Evolutionary conservation across 2,113 vertebrate species (phyloP).

Genomic region (Poeciliopsis occidentalis): DNA sequence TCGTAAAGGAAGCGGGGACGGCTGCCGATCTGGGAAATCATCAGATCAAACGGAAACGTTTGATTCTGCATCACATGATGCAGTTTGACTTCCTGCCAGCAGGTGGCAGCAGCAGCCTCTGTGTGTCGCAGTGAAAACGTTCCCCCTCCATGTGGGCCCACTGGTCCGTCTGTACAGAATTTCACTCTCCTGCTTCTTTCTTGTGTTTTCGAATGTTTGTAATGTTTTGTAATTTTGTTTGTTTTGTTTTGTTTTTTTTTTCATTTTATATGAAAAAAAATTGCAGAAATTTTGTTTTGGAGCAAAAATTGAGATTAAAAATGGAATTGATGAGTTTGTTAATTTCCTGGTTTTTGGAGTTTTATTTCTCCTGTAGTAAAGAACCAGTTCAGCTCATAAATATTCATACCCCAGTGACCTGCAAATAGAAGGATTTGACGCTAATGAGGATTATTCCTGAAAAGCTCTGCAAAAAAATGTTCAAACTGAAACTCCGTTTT

Average conservation of each 20-base stretch:
- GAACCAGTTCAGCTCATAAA: neutral
- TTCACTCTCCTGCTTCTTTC: conserved; percentile 3
- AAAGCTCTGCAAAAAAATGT: too few species aligned
- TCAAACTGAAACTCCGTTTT: too few species aligned
- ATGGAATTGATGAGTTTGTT: conserved; percentile 13
- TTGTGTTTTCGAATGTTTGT: conserved; percentile 64
- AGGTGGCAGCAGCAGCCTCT: neutral
- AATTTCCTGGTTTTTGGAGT: neutral
- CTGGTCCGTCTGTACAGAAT: conserved; percentile 33
- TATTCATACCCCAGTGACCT: neutral
- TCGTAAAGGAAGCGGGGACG: neutral
- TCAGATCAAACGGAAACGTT: too few species aligned
- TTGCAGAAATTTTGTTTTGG: conserved; percentile 37
- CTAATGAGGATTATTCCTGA: too few species aligned
- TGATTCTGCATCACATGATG: neutral
- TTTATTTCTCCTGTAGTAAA: neutral
- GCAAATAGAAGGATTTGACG: too few species aligned
- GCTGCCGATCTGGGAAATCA: too few species aligned
- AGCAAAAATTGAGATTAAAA: conserved; percentile 49
- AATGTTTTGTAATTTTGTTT: conserved; percentile 22
- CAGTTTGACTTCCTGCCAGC: neutral
- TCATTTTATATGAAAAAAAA: conserved; percentile 54
- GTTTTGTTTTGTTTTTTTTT: conserved; percentile 25
- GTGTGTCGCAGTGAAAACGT: conserved; percentile 4
- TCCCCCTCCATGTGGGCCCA: conserved; percentile 5